Percentiles rank a stretch among this genome's conserved stretches.
Evolutionary conservation across 2,888 invertebrate genomes (phyloP).

Genomic region (Galerucella nymphaeae): DNA sequence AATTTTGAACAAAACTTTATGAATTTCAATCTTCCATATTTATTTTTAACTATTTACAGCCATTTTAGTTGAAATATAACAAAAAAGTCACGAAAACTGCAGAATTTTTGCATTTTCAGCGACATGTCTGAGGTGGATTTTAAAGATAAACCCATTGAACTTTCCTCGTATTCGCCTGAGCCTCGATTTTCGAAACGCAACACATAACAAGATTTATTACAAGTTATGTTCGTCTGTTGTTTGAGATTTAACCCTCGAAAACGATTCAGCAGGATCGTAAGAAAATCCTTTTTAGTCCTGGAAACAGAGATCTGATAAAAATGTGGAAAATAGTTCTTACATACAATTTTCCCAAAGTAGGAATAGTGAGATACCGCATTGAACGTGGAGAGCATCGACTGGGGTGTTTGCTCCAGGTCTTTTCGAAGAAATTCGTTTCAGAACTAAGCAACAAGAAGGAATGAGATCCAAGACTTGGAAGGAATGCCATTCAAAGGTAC

Average conservation of each 20-base stretch:
- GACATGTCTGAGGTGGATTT: background rate
- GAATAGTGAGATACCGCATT: no score
- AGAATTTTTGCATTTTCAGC: background rate
- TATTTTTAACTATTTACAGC: background rate
- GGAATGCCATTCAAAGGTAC: no score
- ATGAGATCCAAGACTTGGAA: no score
- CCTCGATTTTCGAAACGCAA: background rate
- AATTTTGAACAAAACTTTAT: no score
- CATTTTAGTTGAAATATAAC: background rate
- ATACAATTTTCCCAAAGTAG: background rate
- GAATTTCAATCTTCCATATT: background rate
- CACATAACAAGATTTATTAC: conserved; percentile 12
- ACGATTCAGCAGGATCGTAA: conserved; percentile 6
- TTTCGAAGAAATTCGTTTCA: no score
- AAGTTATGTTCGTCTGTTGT: conserved; percentile 13
- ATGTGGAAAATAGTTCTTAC: background rate
- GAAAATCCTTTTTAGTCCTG: background rate
- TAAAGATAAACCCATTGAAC: background rate
- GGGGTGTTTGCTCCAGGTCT: no score
- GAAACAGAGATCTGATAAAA: background rate
- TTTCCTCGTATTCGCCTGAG: background rate
- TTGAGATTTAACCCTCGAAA: conserved; percentile 2
- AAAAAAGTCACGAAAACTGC: background rate
- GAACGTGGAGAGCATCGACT: no score
- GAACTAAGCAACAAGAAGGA: no score